Conservation (phyloP, 1,140 invertebrate species). For the Vanessa atalanta region DNA sequence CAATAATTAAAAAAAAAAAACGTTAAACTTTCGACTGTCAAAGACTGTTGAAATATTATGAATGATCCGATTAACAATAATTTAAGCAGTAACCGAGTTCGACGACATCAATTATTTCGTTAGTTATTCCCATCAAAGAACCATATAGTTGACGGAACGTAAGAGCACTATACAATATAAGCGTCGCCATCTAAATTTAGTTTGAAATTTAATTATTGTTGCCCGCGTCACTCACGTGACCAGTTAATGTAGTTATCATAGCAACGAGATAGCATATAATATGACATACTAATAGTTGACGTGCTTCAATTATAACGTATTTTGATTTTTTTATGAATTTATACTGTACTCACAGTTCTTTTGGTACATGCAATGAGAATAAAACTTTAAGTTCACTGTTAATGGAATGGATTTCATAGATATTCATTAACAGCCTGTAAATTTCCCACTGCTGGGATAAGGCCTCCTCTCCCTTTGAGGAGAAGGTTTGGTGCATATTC, state of each 20-base stretch:
- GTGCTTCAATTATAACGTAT: not conserved
- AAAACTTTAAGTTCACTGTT: too few species aligned
- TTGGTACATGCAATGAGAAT: too few species aligned
- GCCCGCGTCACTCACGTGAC: slow-evolving; percentile 25
- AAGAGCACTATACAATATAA: slow-evolving; percentile 16
- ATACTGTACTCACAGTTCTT: too few species aligned
- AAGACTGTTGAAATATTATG: too few species aligned
- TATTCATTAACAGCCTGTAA: too few species aligned
- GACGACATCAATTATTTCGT: not conserved
- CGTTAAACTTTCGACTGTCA: too few species aligned
- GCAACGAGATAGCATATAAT: slow-evolving; percentile 5
- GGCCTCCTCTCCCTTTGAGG: too few species aligned
- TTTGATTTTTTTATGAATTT: slow-evolving; percentile 1
- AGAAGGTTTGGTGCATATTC: too few species aligned
- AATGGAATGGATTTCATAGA: too few species aligned
- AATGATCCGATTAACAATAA: too few species aligned
- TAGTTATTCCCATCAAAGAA: not conserved
- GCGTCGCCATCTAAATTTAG: slow-evolving; percentile 31
- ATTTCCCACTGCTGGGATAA: too few species aligned
- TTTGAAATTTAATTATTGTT: slow-evolving; percentile 36
- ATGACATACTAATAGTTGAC: slow-evolving; percentile 9
- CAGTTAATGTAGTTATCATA: slow-evolving; percentile 20
- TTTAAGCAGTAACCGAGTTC: not conserved
- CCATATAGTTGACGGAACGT: not conserved
- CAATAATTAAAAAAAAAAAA: too few species aligned